phyloP scores from a whole-genome alignment of 2,888 invertebrate genomes.

The Aricia artaxerxes region DNA sequence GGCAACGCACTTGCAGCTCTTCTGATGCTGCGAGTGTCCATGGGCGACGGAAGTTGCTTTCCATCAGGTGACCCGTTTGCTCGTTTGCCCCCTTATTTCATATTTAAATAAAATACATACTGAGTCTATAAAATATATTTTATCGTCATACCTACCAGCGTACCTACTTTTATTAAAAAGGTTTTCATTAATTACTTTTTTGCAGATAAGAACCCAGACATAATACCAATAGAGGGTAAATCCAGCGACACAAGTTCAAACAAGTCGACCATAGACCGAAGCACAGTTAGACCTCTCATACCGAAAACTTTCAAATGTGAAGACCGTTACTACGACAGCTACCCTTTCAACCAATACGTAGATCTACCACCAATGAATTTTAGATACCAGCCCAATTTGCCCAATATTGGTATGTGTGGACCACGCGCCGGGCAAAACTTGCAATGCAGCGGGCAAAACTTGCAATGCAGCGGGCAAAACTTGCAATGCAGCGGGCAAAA shows the following conservation, averaged over 20 bases:
- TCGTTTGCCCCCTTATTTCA: no score
- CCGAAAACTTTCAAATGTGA: conserved; percentile 68
- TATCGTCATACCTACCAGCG: background rate
- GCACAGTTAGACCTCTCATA: conserved; percentile 64
- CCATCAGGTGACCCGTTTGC: no score
- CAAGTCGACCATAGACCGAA: conserved; percentile 70
- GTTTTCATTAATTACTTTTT: background rate
- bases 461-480: conserved; percentile 46
- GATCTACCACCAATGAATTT: conserved; percentile 63
- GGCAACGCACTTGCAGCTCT: no score
- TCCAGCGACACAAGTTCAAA: conserved; percentile 72
- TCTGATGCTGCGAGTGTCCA: no score
- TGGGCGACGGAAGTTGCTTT: no score
- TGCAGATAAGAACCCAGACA: conserved; percentile 76
- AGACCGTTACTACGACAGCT: conserved; percentile 65
- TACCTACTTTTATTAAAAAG: background rate
- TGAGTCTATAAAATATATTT: background rate
- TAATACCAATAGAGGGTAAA: conserved; percentile 74
- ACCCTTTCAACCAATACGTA: conserved; percentile 66
- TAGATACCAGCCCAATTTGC: conserved; percentile 41
- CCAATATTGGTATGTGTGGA: conserved; percentile 44
- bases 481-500: conserved; percentile 41
- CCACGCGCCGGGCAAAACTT: conserved; percentile 50
- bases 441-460: conserved; percentile 52
- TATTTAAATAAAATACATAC: no score